A percentile compares a stretch with the other conserved stretches of the same genome.
phyloP scores from a whole-genome alignment of 2,797 vertebrate genomes.

The Perodicticus potto region DNA sequence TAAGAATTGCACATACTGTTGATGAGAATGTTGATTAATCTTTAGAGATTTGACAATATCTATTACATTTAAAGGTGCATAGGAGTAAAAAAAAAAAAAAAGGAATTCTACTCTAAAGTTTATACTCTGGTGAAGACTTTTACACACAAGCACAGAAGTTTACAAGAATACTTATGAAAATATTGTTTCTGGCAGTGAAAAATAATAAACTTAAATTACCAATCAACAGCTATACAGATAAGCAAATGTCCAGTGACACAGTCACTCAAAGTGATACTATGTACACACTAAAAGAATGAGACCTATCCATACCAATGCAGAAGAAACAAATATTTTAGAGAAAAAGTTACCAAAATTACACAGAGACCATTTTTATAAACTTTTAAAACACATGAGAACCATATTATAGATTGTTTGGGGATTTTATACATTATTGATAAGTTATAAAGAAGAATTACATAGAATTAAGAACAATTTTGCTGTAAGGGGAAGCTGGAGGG shows the following conservation, averaged over 20 bases:
- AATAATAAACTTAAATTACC: constrained; percentile 11
- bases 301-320: neutral
- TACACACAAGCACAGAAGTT: neutral
- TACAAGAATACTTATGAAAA: neutral
- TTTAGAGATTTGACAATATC: neutral
- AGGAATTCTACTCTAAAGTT: neutral
- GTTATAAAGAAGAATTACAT: neutral
- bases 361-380: neutral
- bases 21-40: neutral
- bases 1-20: neutral
- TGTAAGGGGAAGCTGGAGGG: neutral
- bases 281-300: neutral
- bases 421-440: neutral
- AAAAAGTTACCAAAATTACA: constrained; percentile 13
- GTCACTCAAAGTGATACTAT: neutral
- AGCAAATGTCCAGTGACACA: neutral
- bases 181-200: neutral
- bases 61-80: neutral
- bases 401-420: neutral
- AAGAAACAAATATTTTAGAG: neutral
- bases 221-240: neutral
- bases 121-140: neutral
- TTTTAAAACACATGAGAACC: neutral
- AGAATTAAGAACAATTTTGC: neutral
- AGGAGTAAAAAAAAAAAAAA: neutral